Conservation (phyloP, 2,797 vertebrate genomes). For the Schizopygopsis malacanthus region DNA sequence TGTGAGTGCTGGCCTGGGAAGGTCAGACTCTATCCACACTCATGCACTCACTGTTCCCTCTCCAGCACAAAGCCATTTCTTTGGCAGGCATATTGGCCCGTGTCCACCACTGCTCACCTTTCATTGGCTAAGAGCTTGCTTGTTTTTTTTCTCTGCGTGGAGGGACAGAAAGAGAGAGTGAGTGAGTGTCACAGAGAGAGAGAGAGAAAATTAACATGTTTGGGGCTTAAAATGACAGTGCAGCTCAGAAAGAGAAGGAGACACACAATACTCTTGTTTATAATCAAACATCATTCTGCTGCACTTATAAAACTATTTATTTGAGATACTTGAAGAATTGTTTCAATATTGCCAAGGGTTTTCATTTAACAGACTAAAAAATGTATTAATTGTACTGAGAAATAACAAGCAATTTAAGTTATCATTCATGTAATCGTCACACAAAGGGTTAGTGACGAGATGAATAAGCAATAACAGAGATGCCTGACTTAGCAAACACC, state of each 20-base stretch:
- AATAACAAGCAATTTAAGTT: not conserved
- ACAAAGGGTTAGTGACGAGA: not conserved
- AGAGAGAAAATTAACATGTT: constrained; percentile 24
- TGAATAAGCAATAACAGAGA: not conserved
- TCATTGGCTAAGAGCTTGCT: constrained; percentile 28
- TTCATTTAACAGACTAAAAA: not conserved
- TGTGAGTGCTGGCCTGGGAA: constrained; percentile 25
- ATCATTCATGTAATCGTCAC: not conserved
- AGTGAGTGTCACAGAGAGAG: constrained; percentile 24
- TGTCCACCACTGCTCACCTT: not conserved
- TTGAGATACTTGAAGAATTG: not conserved
- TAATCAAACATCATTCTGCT: not conserved
- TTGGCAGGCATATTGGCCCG: constrained; percentile 25
- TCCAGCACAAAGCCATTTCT: not conserved
- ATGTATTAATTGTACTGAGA: not conserved
- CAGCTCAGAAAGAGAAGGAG: not conserved
- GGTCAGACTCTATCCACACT: constrained; percentile 50
- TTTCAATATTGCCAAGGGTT: not conserved
- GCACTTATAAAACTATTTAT: not conserved
- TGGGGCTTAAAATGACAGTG: not conserved
- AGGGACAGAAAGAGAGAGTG: not conserved
- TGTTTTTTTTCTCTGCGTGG: not conserved
- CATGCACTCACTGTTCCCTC: constrained; percentile 11
- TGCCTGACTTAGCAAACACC: constrained; percentile 1
- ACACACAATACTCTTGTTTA: not conserved